A percentile compares a stretch with the other conserved stretches of the same genome.
phyloP scores from a whole-genome alignment of 1,140 invertebrate species.

The Capitella teleta region DNA sequence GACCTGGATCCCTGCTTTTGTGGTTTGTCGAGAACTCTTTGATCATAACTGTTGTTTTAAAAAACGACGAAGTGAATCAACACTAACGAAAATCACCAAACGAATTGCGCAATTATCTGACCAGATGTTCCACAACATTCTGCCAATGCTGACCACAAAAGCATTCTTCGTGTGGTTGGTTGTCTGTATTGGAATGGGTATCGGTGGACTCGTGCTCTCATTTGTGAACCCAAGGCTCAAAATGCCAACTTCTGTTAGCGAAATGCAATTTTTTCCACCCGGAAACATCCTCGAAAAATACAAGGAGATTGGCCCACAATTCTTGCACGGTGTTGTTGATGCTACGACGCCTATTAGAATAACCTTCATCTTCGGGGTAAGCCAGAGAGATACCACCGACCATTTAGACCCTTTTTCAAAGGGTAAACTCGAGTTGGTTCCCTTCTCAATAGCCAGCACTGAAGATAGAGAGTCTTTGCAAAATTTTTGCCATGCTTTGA shows the following conservation, averaged over 20 bases:
- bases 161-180: neutral
- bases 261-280: no score
- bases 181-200: slow-evolving; percentile 39
- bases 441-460: no score
- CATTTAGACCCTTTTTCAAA: no score
- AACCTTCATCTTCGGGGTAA: no score
- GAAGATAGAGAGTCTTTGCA: no score
- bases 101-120: neutral
- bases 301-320: no score
- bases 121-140: neutral
- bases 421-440: no score
- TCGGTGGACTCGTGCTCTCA: slow-evolving; percentile 59
- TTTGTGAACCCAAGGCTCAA: slow-evolving; percentile 72
- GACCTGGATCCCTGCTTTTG: slow-evolving; percentile 74
- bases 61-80: neutral
- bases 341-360: no score
- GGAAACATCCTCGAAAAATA: no score
- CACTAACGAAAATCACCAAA: neutral
- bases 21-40: slow-evolving; percentile 53
- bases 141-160: neutral
- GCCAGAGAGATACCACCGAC: no score
- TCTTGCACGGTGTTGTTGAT: no score
- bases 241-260: slow-evolving; percentile 72
- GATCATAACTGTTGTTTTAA: neutral
- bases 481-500: no score